phyloP scores from a whole-genome alignment of 2,888 invertebrate genomes.

The Sesamia inferens region DNA sequence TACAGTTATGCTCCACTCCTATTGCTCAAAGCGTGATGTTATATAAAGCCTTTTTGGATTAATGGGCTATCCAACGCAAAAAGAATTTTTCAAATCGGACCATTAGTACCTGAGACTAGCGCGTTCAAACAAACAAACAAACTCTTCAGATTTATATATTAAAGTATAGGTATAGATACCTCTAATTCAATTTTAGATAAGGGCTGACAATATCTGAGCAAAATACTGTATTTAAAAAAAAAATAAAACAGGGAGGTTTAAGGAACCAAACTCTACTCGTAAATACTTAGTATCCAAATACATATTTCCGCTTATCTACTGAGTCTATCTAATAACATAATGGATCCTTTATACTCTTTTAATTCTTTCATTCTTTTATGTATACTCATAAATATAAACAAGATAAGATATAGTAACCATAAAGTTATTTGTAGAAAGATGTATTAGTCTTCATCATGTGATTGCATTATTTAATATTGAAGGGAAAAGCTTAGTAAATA shows the following conservation, averaged over 20 bases:
- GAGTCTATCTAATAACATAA: neutral
- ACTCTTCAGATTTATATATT: no score
- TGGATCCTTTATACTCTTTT: neutral
- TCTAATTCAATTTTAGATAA: neutral
- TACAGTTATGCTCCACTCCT: no score
- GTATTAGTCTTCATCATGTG: neutral
- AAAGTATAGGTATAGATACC: no score
- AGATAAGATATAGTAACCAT: conserved; percentile 1
- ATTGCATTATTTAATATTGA: conserved; percentile 27
- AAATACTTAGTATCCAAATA: neutral
- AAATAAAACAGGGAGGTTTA: neutral
- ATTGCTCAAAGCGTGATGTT: no score
- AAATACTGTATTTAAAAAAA: neutral
- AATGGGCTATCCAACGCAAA: no score
- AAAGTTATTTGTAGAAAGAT: conserved; percentile 4
- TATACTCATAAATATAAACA: conserved; percentile 7
- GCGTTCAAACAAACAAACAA: no score
- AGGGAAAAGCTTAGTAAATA: conserved; percentile 26
- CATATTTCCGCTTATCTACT: neutral
- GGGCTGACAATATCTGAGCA: neutral
- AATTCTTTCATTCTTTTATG: neutral
- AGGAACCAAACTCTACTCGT: neutral
- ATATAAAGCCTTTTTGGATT: no score
- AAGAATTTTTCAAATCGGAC: no score
- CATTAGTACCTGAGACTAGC: no score